Evolutionary conservation across 2,797 vertebrate genomes (phyloP).

Genomic region (Esox masquinongy): DNA sequence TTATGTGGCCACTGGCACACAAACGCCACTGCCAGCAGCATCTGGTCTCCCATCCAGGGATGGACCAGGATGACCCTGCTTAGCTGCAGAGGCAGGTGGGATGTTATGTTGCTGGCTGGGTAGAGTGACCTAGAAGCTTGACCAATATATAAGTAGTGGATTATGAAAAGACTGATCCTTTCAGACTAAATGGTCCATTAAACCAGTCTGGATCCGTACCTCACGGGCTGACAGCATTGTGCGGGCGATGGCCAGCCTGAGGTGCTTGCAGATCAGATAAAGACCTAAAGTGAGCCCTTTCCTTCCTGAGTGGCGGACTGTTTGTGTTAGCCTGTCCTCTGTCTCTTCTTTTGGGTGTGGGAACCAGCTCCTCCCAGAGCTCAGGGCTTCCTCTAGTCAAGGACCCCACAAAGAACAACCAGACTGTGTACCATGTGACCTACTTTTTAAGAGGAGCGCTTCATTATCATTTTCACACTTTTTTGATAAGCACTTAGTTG

Average conservation of each 20-base stretch:
- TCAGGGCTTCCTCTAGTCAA: constrained; percentile 62
- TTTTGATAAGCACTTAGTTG: no score
- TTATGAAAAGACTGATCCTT: neutral
- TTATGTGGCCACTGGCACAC: no score
- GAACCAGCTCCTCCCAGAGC: constrained; percentile 67
- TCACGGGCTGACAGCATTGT: constrained; percentile 18
- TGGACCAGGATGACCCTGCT: no score
- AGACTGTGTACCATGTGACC: constrained; percentile 13
- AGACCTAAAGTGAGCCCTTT: constrained; percentile 63
- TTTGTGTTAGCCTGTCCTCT: constrained; percentile 65
- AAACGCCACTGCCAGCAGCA: no score
- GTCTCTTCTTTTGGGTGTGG: constrained; percentile 74
- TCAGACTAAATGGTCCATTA: neutral
- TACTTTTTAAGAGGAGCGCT: neutral
- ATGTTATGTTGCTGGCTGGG: neutral
- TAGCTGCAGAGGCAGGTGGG: no score
- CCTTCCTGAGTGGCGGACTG: constrained; percentile 73
- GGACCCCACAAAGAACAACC: constrained; percentile 23
- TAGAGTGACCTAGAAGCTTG: neutral
- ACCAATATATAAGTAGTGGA: neutral
- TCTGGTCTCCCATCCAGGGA: no score
- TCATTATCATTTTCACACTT: no score
- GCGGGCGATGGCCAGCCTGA: constrained; percentile 43
- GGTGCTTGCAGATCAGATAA: constrained; percentile 60
- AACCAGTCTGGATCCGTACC: neutral